Evolutionary conservation across 2,888 invertebrate species (phyloP), one percentile per base, ranked within the genome.

Genomic region (Amiota minor): DNA sequence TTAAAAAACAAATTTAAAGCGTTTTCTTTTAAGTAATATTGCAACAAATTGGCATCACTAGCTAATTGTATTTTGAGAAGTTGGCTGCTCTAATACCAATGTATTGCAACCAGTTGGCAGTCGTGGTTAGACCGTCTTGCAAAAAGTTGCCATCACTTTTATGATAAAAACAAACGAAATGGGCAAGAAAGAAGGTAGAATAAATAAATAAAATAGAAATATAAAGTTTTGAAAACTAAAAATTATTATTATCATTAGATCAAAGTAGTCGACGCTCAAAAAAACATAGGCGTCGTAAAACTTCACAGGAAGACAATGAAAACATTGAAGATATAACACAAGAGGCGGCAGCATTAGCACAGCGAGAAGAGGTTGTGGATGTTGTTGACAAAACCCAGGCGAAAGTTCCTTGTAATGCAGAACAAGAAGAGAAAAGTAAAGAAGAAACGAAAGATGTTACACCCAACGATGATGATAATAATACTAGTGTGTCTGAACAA

Each of bases 171-270:
- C 35, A 47, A 69, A 2, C 4, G 6, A 56, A 65, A 75, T 75
- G 75, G 75, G 73, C 35, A 75, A 73, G 46, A 70, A 64, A 4
- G 75, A 75, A 49, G 69, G 72, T 73, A 69, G 9, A 62, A n/a
- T n/a, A n/a, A n/a, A 9, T 61, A 35, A 12, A 23, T 59, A 53
- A 12, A 20, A 61, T 14, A 50, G 1, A 14, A 53, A 23, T 67
- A 14, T 20, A 20, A 6, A 11, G 12, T 68, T 45, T n/a, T 56
- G 55, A 6, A 47, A 61, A 18, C 9, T 45, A 46, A 9, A 23
- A 35, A 9, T 62, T 62, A 11, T 35, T 16, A 16, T 64, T 64
- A 10, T 9, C 9, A 0, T 18, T 14, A 56, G 70, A 16, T n/a
- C 9, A 61, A 20, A 49, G 16, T 49, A 50, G 65, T 62, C 14